These are phyloP conservation scores for Microctenopoma lineatum DNA, from an alignment of 2,797 vertebrate genomes.

Conservation along the genomic window DNA sequence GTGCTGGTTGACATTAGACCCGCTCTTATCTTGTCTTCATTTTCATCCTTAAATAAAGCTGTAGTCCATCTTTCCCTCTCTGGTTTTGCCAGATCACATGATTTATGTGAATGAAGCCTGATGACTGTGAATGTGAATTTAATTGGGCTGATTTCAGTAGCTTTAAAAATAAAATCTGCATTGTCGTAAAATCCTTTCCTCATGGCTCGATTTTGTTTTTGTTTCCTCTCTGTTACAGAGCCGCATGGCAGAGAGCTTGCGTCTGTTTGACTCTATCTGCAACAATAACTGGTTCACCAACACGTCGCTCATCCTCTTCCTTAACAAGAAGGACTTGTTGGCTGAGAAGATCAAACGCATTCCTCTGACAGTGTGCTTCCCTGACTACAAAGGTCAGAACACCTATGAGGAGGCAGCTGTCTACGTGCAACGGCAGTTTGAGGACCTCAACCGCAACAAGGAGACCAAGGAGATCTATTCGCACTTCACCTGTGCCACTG, in stretches of 20 bases:
- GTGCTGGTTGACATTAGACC: slow-evolving; percentile 19
- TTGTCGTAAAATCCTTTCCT: slow-evolving; percentile 17
- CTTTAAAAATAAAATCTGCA: slow-evolving; percentile 45
- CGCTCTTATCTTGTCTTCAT: slow-evolving; percentile 27
- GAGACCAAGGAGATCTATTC: slow-evolving; percentile 99
- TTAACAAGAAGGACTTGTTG: slow-evolving; percentile 99
- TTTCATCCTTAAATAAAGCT: slow-evolving; percentile 20
- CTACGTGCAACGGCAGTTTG: slow-evolving; percentile 98
- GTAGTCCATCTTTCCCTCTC: slow-evolving; percentile 7
- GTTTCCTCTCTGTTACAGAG: slow-evolving; percentile 66
- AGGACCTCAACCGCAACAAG: slow-evolving; percentile 99
- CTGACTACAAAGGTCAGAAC: slow-evolving; percentile 98
- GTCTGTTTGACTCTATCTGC: slow-evolving; percentile 88
- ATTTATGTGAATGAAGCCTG: slow-evolving; percentile 74
- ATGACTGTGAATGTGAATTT: slow-evolving; percentile 24
- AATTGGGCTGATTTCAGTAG: slow-evolving; percentile 8
- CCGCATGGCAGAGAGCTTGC: slow-evolving; percentile 86
- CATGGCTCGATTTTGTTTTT: slow-evolving; percentile 4
- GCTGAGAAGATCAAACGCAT: slow-evolving; percentile 99
- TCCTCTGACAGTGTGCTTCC: slow-evolving; percentile 96
- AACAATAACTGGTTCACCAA: slow-evolving; percentile 92
- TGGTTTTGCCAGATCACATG: slow-evolving; percentile 14
- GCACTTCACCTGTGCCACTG: slow-evolving; percentile 99
- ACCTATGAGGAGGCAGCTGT: slow-evolving; percentile 98
- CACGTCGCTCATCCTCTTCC: slow-evolving; percentile 96